Conservation (phyloP, 1,140 invertebrate genomes). For the Diorhabda carinulata region DNA sequence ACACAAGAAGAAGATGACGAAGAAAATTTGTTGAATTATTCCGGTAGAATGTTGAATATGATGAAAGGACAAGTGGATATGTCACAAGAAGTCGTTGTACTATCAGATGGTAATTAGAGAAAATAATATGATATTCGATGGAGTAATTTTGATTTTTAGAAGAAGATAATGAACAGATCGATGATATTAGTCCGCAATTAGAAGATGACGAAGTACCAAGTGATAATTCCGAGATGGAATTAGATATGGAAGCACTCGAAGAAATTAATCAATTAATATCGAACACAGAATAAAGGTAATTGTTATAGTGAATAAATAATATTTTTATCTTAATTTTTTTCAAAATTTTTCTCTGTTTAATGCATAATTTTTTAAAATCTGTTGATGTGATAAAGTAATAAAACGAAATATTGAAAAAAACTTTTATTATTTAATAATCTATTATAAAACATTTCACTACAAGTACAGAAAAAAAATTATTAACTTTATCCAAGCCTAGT, state of each 20-base stretch:
- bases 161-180: conserved; percentile 21
- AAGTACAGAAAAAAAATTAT: too few relatives aligned
- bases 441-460: too few relatives aligned
- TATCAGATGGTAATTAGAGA: neutral
- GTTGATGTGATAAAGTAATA: too few relatives aligned
- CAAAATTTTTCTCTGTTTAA: too few relatives aligned
- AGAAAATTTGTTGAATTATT: neutral
- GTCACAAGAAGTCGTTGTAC: conserved; percentile 12
- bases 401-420: too few relatives aligned
- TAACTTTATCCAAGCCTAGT: too few relatives aligned
- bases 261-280: conserved; percentile 40
- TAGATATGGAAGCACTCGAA: conserved; percentile 41
- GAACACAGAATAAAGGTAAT: conserved; percentile 4
- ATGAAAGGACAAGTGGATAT: conserved; percentile 18
- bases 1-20: conserved; percentile 17
- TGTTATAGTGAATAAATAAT: too few relatives aligned
- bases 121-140: neutral
- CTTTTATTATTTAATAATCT: too few relatives aligned
- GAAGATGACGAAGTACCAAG: conserved; percentile 29
- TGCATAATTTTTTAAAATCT: too few relatives aligned
- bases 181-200: conserved; percentile 27
- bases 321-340: too few relatives aligned
- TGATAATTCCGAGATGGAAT: conserved; percentile 33
- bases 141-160: conserved; percentile 12
- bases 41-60: neutral